A percentile compares a stretch with the other conserved stretches of the same genome.
Conservation (phyloP, 2,888 invertebrate species). For the Cylindroiulus punctatus region DNA sequence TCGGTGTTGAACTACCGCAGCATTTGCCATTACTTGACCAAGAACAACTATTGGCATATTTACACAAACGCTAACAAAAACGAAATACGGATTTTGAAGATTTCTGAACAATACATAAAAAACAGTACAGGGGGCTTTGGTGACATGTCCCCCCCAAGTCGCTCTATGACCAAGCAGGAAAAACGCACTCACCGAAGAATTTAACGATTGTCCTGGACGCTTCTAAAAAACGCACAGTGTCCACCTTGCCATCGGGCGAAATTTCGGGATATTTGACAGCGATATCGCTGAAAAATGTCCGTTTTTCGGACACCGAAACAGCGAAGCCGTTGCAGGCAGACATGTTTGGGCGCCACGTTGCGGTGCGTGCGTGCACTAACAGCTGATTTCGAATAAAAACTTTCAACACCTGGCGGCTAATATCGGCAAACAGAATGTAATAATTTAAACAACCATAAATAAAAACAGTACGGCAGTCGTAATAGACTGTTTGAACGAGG, state of each 20-base stretch:
- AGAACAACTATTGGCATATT: too few relatives aligned
- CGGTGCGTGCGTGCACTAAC: neutral
- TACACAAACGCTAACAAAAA: too few relatives aligned
- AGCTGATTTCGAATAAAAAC: neutral
- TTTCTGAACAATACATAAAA: too few relatives aligned
- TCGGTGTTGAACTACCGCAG: too few relatives aligned
- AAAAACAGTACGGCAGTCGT: too few relatives aligned
- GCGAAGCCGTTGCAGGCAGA: slow-evolving; percentile 57
- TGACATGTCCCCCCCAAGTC: neutral
- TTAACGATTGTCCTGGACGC: slow-evolving; percentile 73
- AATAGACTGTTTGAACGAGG: too few relatives aligned
- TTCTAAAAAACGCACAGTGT: slow-evolving; percentile 72
- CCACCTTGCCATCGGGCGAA: slow-evolving; percentile 70
- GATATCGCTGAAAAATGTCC: slow-evolving; percentile 60
- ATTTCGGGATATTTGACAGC: slow-evolving; percentile 70
- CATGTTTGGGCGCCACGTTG: slow-evolving; percentile 51
- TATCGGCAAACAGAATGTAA: too few relatives aligned
- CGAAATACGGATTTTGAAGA: too few relatives aligned
- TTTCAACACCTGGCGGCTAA: too few relatives aligned
- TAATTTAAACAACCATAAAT: too few relatives aligned
- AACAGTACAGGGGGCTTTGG: neutral
- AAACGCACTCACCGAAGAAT: slow-evolving; percentile 72
- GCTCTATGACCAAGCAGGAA: neutral
- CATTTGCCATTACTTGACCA: too few relatives aligned
- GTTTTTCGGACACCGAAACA: slow-evolving; percentile 53